Evolutionary conservation across 2,113 vertebrate genomes (phyloP).

Genomic region (Erythrocercus mccallii): DNA sequence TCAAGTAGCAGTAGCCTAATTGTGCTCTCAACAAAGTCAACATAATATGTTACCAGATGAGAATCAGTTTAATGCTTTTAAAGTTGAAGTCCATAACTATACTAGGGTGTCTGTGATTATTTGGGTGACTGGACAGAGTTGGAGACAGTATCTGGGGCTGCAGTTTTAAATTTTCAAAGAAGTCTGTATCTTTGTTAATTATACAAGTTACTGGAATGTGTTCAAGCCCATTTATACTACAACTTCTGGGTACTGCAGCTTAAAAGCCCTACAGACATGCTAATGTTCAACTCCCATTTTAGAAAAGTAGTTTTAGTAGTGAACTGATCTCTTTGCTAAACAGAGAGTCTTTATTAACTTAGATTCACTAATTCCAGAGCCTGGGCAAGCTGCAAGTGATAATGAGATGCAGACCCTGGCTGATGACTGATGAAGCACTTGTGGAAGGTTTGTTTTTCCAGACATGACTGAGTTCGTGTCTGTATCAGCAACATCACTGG

Average conservation of each 20-base stretch:
- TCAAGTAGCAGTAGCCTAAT: background rate
- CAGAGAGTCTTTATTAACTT: background rate
- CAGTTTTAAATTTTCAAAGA: background rate
- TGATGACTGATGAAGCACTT: background rate
- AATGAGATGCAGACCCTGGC: background rate
- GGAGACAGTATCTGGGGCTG: background rate
- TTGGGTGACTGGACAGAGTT: background rate
- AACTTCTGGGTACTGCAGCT: background rate
- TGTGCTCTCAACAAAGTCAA: background rate
- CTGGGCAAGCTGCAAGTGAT: background rate
- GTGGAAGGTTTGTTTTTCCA: background rate
- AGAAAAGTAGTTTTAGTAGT: background rate
- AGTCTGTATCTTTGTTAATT: background rate
- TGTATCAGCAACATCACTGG: background rate
- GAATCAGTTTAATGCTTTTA: background rate
- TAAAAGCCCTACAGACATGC: background rate
- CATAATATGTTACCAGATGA: background rate
- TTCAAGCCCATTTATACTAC: background rate
- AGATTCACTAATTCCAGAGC: background rate
- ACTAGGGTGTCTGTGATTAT: background rate
- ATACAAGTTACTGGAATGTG: background rate
- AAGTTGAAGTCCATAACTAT: background rate
- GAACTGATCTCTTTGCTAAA: background rate
- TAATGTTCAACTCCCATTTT: background rate
- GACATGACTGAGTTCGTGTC: background rate